Base-by-base conservation (phyloP, 2,797 vertebrate species). In the Limnodromus scolopaceus region DNA sequence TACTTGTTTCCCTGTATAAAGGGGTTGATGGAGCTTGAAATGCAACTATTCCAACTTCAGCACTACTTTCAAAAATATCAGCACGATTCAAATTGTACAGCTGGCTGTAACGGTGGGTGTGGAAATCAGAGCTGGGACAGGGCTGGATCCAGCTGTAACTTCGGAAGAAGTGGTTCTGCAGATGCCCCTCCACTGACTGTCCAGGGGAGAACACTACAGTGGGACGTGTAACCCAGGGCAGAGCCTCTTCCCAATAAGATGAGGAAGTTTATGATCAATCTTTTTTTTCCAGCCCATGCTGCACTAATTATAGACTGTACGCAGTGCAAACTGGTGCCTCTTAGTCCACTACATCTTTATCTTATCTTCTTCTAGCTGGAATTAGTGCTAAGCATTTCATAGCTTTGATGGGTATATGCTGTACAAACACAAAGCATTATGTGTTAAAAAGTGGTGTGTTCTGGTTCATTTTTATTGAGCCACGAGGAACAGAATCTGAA, bases 261-360 rank as follows among this genome's bases (percentile, higher is more conserved):
- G 6, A 69, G 34, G 30, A 66, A 11, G 2, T 24, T 66, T 51
- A 48, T 0, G 0, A 39, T n/a, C 19, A 54, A 36, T 32, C 11
- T 46, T 83, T 39, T 58, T 61, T 12, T 63, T 77, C 69, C 32
- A 77, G 38, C 13, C 64, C 6, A 11, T 27, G 30, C 6, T 70
- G 13, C 32, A 10, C 43, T 34, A 28, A 17, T 41, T 48, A 34
- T 38, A 80, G 48, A 43, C 16, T 43, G 6, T 64, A 13, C 34
- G 28, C 1, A 2, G 18, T 51, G 28, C 27, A 51, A 53, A 65
- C 5, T 16, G 23, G 3, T 86, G 20, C 23, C 43, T 84, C n/a
- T 60, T 79, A 66, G 32, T 48, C 46, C 16, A 11, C 22, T 60
- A 27, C 5, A 3, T 55, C 43, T 64, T 82, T 87, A 9, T 77